Base-by-base conservation (phyloP, 30 jellyfish, hydroid and myxozoan genomes). In the Pelagia noctiluca region DNA sequence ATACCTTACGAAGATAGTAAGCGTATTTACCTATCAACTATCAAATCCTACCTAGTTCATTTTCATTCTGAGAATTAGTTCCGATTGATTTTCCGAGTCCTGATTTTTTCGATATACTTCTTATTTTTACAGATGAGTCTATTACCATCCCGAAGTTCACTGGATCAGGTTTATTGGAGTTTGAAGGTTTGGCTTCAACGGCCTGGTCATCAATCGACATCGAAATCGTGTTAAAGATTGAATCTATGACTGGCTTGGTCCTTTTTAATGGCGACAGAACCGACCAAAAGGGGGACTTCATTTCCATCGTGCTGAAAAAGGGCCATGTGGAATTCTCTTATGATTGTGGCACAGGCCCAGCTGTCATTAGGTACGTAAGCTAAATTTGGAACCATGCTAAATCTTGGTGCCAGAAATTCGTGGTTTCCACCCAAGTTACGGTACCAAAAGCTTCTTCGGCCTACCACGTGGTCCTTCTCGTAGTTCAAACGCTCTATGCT, bases 331-430 rank as follows among this genome's bases (percentile, higher is more conserved):
- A 77, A 42, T 71, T 77, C 74, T 62, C 83, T 3, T 87, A 47
- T 49, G 96, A 87, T 50, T 87, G 96, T 57, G 96, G 96, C 12
- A 87, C 91, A 19, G 96, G 96, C 1, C 75, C 80, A 21, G 96
- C 96, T 21, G 60, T 87, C 25, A 50, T 87, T 32, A 77, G 88
- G 96, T 87, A 49, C 26, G 12, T 16, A 16, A 42, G 16, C 8
- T 16, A 42, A 42, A 5, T 42, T 42, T 42, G 12, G 57, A 16
- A 42, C 16, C 8, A 42, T 42, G 12, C 8, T 8, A 42, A 42
- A 42, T 42, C 16, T 42, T 42, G 57, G 57, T 5, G 8, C 8
- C 8, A 42, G 16, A 5, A 16, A 16, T 42, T 42, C 16, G 16
- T 16, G 16, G 8, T 42, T 42, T 42, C 16, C 8, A 42, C 57